These are phyloP conservation scores for Trichonephila inaurata DNA, from an alignment of 1,140 invertebrate species.

Conservation along the genomic window DNA sequence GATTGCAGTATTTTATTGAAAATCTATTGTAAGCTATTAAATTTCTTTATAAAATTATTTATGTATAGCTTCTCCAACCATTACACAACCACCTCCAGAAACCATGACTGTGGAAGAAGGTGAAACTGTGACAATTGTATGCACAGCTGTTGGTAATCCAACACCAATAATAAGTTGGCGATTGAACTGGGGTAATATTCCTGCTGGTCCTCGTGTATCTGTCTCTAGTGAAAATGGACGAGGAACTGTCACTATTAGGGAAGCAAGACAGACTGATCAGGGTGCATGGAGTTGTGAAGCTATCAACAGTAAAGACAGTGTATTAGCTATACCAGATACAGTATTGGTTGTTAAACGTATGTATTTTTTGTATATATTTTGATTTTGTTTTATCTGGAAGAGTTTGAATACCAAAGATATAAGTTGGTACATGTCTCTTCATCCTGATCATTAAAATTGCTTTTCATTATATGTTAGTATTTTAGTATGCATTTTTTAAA, in stretches of 20 bases:
- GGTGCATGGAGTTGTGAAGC: constrained; percentile 99
- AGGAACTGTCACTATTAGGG: constrained; percentile 90
- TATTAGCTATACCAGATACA: constrained; percentile 94
- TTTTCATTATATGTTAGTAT: too few species aligned
- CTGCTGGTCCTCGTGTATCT: constrained; percentile 89
- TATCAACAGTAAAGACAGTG: constrained; percentile 91
- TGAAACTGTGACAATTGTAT: constrained; percentile 88
- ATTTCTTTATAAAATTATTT: not conserved
- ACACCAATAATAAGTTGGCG: constrained; percentile 96
- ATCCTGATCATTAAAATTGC: too few species aligned
- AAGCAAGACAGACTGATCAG: constrained; percentile 88
- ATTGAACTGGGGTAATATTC: constrained; percentile 97
- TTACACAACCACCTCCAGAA: constrained; percentile 85
- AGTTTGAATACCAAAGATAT: too few species aligned
- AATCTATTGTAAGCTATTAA: too few species aligned
- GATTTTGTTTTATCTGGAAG: too few species aligned
- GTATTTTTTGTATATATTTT: constrained; percentile 34
- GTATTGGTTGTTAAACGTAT: constrained; percentile 89
- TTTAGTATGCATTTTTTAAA: too few species aligned
- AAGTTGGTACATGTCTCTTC: too few species aligned
- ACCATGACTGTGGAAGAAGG: constrained; percentile 86
- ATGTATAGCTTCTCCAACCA: constrained; percentile 83
- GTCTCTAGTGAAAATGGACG: constrained; percentile 88
- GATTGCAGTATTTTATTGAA: too few species aligned
- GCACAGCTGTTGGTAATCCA: constrained; percentile 93